Conservation (phyloP, 1,140 invertebrate species). For the Aphelenchoides besseyi region DNA sequence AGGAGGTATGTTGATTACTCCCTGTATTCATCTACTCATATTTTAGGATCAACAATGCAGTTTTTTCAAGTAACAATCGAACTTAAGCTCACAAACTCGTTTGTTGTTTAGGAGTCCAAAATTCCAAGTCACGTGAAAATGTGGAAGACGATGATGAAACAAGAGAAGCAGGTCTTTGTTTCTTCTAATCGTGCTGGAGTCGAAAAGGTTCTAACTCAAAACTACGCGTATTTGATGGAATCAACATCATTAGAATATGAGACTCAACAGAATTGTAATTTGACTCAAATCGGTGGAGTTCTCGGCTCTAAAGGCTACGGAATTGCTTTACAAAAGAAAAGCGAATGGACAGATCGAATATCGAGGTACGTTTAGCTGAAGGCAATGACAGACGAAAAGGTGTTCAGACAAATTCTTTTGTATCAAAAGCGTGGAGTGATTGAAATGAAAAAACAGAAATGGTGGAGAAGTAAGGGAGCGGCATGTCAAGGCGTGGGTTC, state of each 20-base stretch:
- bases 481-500: constrained; percentile 58
- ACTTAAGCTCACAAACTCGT: too few species aligned
- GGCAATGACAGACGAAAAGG: too few species aligned
- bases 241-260: constrained; percentile 94
- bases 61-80: constrained; percentile 47
- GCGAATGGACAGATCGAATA: constrained; percentile 60
- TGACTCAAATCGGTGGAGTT: constrained; percentile 93
- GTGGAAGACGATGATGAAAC: constrained; percentile 90
- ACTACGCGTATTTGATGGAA: constrained; percentile 98
- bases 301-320: constrained; percentile 81
- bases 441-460: constrained; percentile 62
- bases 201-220: constrained; percentile 76
- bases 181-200: constrained; percentile 83
- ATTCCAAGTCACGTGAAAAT: constrained; percentile 68
- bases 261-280: constrained; percentile 89
- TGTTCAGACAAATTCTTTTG: constrained; percentile 52
- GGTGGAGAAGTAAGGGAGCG: constrained; percentile 62
- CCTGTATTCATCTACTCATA: constrained; percentile 69
- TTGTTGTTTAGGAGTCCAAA: constrained; percentile 64
- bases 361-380: constrained; percentile 34
- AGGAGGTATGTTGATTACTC: constrained; percentile 70
- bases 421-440: constrained; percentile 62
- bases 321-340: constrained; percentile 65
- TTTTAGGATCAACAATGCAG: constrained; percentile 73
- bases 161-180: constrained; percentile 81